Evolutionary conservation across 2,113 vertebrate genomes (phyloP).

Genomic region (Ameiurus melas): DNA sequence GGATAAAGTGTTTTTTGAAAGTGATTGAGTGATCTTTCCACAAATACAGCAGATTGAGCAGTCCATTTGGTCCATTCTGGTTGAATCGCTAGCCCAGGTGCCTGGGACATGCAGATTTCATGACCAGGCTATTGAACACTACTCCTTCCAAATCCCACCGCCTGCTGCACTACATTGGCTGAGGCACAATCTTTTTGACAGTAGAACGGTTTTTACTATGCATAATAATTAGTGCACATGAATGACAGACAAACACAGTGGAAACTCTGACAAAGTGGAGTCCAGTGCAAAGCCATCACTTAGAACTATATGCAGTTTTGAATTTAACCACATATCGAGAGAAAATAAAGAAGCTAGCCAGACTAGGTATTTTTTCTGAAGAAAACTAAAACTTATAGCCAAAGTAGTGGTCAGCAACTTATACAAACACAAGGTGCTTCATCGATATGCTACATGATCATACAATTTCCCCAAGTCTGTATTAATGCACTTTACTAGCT

Average conservation of each 20-base stretch:
- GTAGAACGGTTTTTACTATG: not conserved
- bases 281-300: not conserved
- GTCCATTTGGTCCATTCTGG: not conserved
- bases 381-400: not conserved
- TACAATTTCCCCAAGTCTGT: not conserved
- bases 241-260: not conserved
- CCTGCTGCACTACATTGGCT: slow-evolving; percentile 5
- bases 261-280: not conserved
- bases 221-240: not conserved
- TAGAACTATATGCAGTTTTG: not conserved
- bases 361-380: too few species aligned
- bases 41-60: slow-evolving; percentile 6
- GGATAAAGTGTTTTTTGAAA: not conserved
- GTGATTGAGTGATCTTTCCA: not conserved
- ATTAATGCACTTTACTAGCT: not conserved
- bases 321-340: too few species aligned
- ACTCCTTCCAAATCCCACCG: not conserved
- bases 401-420: not conserved
- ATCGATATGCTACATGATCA: not conserved
- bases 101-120: slow-evolving; percentile 13
- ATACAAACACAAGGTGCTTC: not conserved
- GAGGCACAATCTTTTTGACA: not conserved
- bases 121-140: not conserved
- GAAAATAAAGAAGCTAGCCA: not conserved
- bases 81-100: not conserved